phyloP scores from a whole-genome alignment of 2,113 vertebrate genomes.

The Oryctolagus cuniculus region DNA sequence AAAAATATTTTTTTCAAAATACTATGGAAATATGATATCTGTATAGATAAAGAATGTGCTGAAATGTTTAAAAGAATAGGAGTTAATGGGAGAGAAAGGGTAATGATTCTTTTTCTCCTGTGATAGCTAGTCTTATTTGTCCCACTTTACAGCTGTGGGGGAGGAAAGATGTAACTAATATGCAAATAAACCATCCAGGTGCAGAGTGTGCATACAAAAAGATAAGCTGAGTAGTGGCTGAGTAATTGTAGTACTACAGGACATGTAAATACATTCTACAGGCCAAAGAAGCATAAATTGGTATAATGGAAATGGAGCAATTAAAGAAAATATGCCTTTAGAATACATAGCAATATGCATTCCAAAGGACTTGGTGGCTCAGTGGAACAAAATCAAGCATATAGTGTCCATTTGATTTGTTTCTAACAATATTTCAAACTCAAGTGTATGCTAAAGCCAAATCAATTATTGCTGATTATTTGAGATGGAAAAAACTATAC shows the following conservation, averaged over 20 bases:
- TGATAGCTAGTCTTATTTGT: constrained; percentile 45
- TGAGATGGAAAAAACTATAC: not conserved
- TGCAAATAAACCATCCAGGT: constrained; percentile 59
- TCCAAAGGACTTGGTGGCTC: not conserved
- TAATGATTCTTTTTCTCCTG: not conserved
- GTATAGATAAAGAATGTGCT: not conserved
- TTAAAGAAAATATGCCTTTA: constrained; percentile 60
- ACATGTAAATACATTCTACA: constrained; percentile 32
- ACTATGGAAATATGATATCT: constrained; percentile 22
- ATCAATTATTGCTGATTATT: not conserved
- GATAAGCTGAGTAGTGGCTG: constrained; percentile 42
- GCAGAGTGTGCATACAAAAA: constrained; percentile 13
- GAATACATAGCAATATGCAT: constrained; percentile 33
- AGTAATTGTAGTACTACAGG: constrained; percentile 65
- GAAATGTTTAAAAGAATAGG: not conserved
- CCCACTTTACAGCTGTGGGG: not conserved
- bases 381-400: constrained; percentile 3
- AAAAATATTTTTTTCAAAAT: not conserved
- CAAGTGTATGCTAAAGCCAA: not conserved
- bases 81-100: constrained; percentile 1
- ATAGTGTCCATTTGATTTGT: constrained; percentile 18
- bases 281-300: constrained; percentile 39
- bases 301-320: constrained; percentile 34
- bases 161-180: constrained; percentile 6
- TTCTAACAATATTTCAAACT: constrained; percentile 12